These are phyloP conservation scores for Phaethornis superciliosus DNA, from an alignment of 2,113 vertebrate species.

Conservation along the genomic window DNA sequence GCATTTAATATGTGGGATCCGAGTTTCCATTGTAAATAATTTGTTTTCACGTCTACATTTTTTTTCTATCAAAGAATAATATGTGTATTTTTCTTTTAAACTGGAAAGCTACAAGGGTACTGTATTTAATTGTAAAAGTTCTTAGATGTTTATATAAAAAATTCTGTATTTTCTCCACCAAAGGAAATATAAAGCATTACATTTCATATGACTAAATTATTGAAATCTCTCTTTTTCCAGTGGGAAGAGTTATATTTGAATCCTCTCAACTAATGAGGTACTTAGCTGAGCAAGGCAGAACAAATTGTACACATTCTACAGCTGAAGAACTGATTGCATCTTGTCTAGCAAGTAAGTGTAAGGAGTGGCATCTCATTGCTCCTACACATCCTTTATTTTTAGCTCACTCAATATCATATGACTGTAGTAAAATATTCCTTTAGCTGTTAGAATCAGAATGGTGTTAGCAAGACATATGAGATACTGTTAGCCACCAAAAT, in stretches of 20 bases:
- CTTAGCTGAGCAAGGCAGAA: not conserved
- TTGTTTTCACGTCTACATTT: not conserved
- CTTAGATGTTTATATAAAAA: not conserved
- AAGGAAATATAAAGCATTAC: not conserved
- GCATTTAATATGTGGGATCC: not conserved
- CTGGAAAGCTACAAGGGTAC: not conserved
- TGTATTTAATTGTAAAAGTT: not conserved
- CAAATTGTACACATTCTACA: not conserved
- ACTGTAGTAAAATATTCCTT: not conserved
- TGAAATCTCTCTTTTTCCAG: not conserved
- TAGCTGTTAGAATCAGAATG: slow-evolving; percentile 31
- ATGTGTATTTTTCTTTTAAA: not conserved
- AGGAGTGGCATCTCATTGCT: not conserved
- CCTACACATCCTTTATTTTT: not conserved
- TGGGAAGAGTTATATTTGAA: not conserved
- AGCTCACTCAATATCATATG: not conserved
- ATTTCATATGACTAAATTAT: not conserved
- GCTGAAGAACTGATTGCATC: not conserved
- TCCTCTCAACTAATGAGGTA: not conserved
- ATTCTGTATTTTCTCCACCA: not conserved
- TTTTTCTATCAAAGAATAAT: not conserved
- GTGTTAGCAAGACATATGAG: not conserved
- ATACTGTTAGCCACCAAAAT: not conserved
- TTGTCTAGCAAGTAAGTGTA: slow-evolving; percentile 18
- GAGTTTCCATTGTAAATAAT: not conserved